Conservation (phyloP, 2,797 vertebrate species). For the Percopsis omiscomaycus region DNA sequence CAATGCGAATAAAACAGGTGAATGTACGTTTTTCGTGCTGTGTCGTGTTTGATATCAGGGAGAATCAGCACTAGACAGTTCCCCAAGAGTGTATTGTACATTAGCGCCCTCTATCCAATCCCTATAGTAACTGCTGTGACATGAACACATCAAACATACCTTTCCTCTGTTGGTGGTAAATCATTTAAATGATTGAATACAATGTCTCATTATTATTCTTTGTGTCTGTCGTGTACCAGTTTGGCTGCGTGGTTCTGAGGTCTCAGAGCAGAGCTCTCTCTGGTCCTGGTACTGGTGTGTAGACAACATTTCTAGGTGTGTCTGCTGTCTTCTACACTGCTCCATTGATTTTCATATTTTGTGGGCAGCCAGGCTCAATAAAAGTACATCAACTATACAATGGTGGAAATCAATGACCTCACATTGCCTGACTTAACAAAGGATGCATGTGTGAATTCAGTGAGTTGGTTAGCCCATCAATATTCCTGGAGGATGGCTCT, state of each 20-base stretch:
- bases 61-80: constrained; percentile 27
- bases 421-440: constrained; percentile 26
- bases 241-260: constrained; percentile 10
- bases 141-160: background rate
- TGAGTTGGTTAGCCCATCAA: constrained; percentile 24
- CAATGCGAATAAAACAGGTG: constrained; percentile 41
- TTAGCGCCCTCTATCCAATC: constrained; percentile 11
- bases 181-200: background rate
- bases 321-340: constrained; percentile 1
- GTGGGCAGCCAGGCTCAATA: constrained; percentile 28
- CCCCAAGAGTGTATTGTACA: constrained; percentile 1
- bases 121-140: background rate
- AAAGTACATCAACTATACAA: constrained; percentile 39
- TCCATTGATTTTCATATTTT: constrained; percentile 59
- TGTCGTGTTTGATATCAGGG: constrained; percentile 3
- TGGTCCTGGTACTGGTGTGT: constrained; percentile 5
- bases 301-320: too few species aligned
- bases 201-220: background rate
- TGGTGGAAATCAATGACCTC: constrained; percentile 38
- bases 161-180: too few species aligned
- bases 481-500: constrained; percentile 29
- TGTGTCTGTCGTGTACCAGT: background rate
- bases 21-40: background rate
- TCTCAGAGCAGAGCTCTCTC: constrained; percentile 1
- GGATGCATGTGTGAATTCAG: constrained; percentile 19